phyloP scores from a whole-genome alignment of 2,888 invertebrate species.

The Erynnis tages region DNA sequence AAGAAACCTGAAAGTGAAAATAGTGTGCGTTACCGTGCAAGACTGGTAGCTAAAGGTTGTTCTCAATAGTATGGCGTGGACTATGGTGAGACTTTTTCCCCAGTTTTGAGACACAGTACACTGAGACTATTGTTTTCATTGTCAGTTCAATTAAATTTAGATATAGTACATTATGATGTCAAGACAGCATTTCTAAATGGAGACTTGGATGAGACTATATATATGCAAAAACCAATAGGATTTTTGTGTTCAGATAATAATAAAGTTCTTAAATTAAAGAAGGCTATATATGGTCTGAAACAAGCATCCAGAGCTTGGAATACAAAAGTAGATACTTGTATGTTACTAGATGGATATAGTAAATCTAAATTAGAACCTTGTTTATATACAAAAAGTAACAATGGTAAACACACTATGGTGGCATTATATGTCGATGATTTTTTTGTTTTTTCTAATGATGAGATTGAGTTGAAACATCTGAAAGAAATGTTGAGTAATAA shows the following conservation, averaged over 20 bases:
- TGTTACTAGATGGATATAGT: background rate
- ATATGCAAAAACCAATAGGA: background rate
- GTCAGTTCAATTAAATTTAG: background rate
- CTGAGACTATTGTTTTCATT: background rate
- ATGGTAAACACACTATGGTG: slow-evolving; percentile 14
- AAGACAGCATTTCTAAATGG: background rate
- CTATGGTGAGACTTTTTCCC: background rate
- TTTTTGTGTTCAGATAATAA: background rate
- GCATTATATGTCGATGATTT: too few species aligned
- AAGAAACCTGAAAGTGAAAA: background rate
- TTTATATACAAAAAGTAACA: slow-evolving; percentile 16
- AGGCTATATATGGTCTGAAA: background rate
- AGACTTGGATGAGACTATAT: background rate
- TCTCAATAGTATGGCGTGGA: background rate
- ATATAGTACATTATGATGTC: background rate
- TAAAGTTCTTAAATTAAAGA: too few species aligned
- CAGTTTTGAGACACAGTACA: background rate
- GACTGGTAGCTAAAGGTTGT: background rate
- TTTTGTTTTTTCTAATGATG: slow-evolving; percentile 28
- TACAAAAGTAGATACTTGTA: background rate
- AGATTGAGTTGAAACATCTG: too few species aligned
- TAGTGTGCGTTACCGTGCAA: background rate
- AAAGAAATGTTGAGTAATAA: too few species aligned
- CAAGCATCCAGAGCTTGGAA: background rate
- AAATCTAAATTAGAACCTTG: slow-evolving; percentile 7